Evolutionary conservation across 2,113 vertebrate species (phyloP), one percentile per base, ranked within the genome.

Genomic region (Rhinolophus ferrumequinum): DNA sequence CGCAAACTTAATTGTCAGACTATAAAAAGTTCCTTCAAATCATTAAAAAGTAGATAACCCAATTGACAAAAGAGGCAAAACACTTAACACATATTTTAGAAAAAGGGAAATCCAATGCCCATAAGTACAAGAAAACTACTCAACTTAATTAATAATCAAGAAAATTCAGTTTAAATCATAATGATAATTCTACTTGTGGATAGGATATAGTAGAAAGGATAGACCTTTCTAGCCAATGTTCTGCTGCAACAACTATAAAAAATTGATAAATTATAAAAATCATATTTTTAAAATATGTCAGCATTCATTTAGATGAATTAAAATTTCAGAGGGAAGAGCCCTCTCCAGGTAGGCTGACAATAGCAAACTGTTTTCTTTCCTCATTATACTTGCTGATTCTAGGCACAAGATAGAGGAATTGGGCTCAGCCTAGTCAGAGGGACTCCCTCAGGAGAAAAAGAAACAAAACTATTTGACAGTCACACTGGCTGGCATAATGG

Each of bases 111-210:
- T 52, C 2, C 58, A 82, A n/a, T 75, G 30, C 28, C 24, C 8
- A 84, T 15, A 89, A 54, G 84, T 79, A 89, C 24, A 79, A 47
- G 44, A 93, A 77, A 93, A 70, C 5, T 76, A 52, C 6, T 84
- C 52, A 54, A 56, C 14, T 93, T 79, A 83, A 83, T 89, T 88
- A 64, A 26, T 21, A 84, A 80, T 80, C 24, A 62, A 35, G 21
- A 62, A 84, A 88, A 84, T 89, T 93, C 54, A 54, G 16, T 84
- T 70, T 90, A 88, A 92, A 69, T 56, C 52, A 72, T 70, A 70
- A 52, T 64, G 28, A 86, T 64, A 88, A 62, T 41, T 89, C 77
- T 9, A n/a, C 60, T 41, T 76, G 26, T 75, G 3, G 47, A 47
- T 83, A 72, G 4, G 11, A 41, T 62, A 69, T 16, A 60, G 33